Base-by-base conservation (phyloP, 2,888 invertebrate species). In the Meghimatium bilineatum region DNA sequence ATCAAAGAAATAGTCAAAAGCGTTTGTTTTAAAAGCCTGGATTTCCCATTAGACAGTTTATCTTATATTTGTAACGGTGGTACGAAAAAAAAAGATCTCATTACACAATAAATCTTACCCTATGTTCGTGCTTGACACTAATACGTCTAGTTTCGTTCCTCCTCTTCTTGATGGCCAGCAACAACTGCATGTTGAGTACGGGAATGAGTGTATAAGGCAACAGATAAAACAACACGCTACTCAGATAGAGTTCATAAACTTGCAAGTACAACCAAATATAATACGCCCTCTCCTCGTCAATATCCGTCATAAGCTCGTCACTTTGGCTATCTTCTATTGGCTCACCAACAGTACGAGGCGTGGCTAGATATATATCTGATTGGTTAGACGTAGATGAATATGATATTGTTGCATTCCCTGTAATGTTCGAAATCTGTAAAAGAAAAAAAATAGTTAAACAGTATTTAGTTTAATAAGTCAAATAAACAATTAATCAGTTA, bases 181-280 rank as follows among this genome's bases (percentile, higher is more conserved):
- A 71, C 34, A 87, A 83, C 56, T 85, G 86, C n/a, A 86, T 32
- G 78, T 87, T 87, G 72, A 87, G 85, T 29, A 87, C 44, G 0
- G 85, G 84, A 49, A 87, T 87, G 44, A 87, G 78, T 36, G 84
- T 80, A 82, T 87, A 86, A 52, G 87, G 87, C 66, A 87, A 52
- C 52, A 87, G 76, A 84, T 86, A 87, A 79, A 87, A 86, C 69
- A 87, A 72, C 44, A 85, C 74, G 32, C 84, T 66, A n/a, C 86
- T 87, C 44, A 87, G 75, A 84, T 87, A 87, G 66, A 82, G 72
- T 80, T 85, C 84, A 80, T 87, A 87, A 23, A 87, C 81, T 6
- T 23, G 29, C 44, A 36, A 60, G 82, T 87, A 87, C 23, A 85
- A 26, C 80, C 75, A 85, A 14, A 67, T 38, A 38, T 82, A 83